Evolutionary conservation across 2,888 invertebrate genomes (phyloP), one percentile per base, ranked within the genome.

Genomic region (Sinotaia quadrata): DNA sequence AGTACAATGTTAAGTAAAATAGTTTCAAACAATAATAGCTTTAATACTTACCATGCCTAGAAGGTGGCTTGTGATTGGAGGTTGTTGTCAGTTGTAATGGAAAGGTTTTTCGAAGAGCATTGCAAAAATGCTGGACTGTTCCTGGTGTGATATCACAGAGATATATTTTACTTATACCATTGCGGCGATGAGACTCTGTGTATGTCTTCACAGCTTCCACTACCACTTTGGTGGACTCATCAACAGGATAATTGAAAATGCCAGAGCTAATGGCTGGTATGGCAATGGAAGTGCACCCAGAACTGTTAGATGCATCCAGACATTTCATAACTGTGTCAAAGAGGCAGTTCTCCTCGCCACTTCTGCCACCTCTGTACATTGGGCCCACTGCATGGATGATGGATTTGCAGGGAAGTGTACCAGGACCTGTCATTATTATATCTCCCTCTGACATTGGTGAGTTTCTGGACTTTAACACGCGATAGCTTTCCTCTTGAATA

Each of bases 211-310:
- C 47, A 8, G 47, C 8, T 47, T 47, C 47, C 47, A 47, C 47
- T n/a, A 47, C 24, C 47, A 47, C 47, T 21, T 24, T n/a, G 8
- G 47, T 47, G 8, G 47, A n/a, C 1, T 47, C 47, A n/a, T 7
- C 18, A 3, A 47, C 47, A 47, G 47, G 47, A 24, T 47, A 47
- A 1, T 24, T 24, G 4, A 47, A 47, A 12, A 47, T 73, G 7
- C 84, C 84, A 15, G 80, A 72, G 68, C 84, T 79, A 15, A 85
- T 68, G 4, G 81, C 81, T 41, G 85, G 84, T 21, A 84, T 52
- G n/a, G 80, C 83, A 36, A 85, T 61, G 3, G 81, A 78, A 7
- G 34, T 61, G 21, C 73, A 49, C 0, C 62, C 56, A 21, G 7
- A 7, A 24, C 7, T 24, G 1, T n/a, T 2, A 24, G 47, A 3